Conservation (phyloP, 2,888 invertebrate species). For the Chymomyza procnemis region DNA sequence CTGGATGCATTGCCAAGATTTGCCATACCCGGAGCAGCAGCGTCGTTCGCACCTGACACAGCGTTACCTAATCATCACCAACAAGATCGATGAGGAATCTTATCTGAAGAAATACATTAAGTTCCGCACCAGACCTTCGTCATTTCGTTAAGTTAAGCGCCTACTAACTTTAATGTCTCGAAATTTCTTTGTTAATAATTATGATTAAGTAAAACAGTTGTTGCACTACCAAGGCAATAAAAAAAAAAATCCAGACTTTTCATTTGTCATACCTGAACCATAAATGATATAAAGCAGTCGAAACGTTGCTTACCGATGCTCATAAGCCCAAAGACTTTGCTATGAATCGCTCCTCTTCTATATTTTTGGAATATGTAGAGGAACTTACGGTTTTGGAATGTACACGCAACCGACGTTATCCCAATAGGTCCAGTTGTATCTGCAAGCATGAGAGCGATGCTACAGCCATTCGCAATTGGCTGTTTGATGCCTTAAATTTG, state of each 20-base stretch:
- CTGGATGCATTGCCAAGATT: constrained; percentile 48
- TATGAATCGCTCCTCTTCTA: constrained; percentile 53
- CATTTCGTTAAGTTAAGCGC: not conserved
- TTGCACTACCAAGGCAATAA: not conserved
- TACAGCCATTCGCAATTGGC: constrained; percentile 41
- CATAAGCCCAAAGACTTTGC: constrained; percentile 27
- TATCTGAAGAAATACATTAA: constrained; percentile 34
- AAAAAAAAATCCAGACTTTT: not conserved
- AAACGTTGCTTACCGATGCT: no score
- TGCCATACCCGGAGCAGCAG: constrained; percentile 34
- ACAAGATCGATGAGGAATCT: constrained; percentile 38
- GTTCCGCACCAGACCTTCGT: not conserved
- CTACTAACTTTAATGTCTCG: not conserved
- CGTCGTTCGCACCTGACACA: constrained; percentile 6
- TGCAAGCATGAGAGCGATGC: constrained; percentile 9
- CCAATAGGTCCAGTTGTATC: not conserved
- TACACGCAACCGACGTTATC: not conserved
- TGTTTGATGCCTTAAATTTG: constrained; percentile 4
- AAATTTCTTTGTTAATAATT: not conserved
- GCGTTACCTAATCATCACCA: constrained; percentile 30
- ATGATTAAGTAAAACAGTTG: not conserved
- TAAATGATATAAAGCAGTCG: constrained; percentile 27
- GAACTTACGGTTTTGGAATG: constrained; percentile 35
- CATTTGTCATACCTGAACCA: not conserved
- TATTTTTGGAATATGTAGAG: constrained; percentile 50